Percentiles rank a stretch among this genome's conserved stretches.
phyloP scores from a whole-genome alignment of 1,140 invertebrate genomes.

The Drosophila novamexicana region DNA sequence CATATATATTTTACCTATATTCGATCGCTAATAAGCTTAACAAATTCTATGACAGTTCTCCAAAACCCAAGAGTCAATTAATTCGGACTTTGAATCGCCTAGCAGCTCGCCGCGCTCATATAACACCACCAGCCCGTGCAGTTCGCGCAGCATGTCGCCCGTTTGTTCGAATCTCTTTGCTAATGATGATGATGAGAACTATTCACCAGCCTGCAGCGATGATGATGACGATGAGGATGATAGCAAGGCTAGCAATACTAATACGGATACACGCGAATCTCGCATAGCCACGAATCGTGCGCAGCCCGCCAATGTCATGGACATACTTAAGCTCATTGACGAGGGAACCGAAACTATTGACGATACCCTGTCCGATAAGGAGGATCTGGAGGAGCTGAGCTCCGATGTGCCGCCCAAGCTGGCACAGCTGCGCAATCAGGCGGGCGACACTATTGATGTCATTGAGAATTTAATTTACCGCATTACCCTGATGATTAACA shows the following conservation, averaged over 20 bases:
- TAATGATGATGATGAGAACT: conserved; percentile 77
- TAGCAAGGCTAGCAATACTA: conserved; percentile 18
- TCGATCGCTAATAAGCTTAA: too few species aligned
- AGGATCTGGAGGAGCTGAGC: conserved; percentile 74
- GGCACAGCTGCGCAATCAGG: conserved; percentile 49
- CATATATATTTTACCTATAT: not conserved
- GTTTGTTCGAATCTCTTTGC: conserved; percentile 55
- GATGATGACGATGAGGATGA: conserved; percentile 79
- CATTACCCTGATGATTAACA: conserved; percentile 77
- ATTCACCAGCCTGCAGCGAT: conserved; percentile 83
- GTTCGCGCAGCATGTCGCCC: conserved; percentile 81
- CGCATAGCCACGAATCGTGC: conserved; percentile 51
- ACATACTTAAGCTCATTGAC: conserved; percentile 75
- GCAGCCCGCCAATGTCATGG: conserved; percentile 66
- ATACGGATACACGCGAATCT: conserved; percentile 53
- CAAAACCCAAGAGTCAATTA: conserved; percentile 60
- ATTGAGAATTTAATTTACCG: conserved; percentile 79
- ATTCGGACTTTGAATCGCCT: conserved; percentile 73
- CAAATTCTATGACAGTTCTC: conserved; percentile 47
- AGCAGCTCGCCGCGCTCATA: conserved; percentile 76
- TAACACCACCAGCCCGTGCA: conserved; percentile 78
- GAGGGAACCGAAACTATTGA: conserved; percentile 74
- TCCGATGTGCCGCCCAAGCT: conserved; percentile 71
- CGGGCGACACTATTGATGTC: conserved; percentile 72
- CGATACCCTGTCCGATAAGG: conserved; percentile 74